Evolutionary conservation across 2,113 vertebrate genomes (phyloP).

Genomic region (Hirundichthys speculiger): DNA sequence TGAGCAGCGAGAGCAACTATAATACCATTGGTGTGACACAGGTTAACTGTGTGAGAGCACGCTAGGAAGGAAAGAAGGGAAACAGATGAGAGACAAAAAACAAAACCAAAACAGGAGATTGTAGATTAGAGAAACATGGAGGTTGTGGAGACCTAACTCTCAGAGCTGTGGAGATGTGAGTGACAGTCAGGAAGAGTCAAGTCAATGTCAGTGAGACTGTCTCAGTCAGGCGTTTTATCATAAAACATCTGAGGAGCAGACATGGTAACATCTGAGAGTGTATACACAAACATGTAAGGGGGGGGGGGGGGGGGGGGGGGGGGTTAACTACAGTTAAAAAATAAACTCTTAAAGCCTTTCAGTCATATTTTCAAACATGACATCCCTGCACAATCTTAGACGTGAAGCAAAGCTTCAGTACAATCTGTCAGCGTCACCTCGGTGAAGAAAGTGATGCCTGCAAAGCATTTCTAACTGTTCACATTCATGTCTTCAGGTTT

Average conservation of each 20-base stretch:
- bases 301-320: too few relatives aligned
- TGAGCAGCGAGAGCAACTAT: conserved; percentile 51
- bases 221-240: conserved; percentile 27
- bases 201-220: conserved; percentile 9
- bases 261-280: conserved; percentile 7
- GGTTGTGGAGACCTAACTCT: neutral
- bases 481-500: conserved; percentile 54
- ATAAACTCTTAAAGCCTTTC: conserved; percentile 64
- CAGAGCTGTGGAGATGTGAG: conserved; percentile 15
- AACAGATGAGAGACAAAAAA: neutral
- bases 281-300: neutral
- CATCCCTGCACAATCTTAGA: conserved; percentile 53
- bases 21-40: conserved; percentile 53
- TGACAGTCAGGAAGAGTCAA: conserved; percentile 2
- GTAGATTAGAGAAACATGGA: conserved; percentile 3
- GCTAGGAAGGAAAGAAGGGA: neutral
- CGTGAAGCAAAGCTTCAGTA: conserved; percentile 36
- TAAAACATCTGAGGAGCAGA: neutral
- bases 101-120: neutral
- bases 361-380: conserved; percentile 48
- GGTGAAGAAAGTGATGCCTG: conserved; percentile 64
- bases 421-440: conserved; percentile 43
- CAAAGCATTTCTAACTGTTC: conserved; percentile 56
- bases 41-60: conserved; percentile 28
- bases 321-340: conserved; percentile 38